Percentiles rank a stretch among this genome's conserved stretches.
Conservation (phyloP, 2,888 invertebrate species). For the Allophyes oxyacanthae region DNA sequence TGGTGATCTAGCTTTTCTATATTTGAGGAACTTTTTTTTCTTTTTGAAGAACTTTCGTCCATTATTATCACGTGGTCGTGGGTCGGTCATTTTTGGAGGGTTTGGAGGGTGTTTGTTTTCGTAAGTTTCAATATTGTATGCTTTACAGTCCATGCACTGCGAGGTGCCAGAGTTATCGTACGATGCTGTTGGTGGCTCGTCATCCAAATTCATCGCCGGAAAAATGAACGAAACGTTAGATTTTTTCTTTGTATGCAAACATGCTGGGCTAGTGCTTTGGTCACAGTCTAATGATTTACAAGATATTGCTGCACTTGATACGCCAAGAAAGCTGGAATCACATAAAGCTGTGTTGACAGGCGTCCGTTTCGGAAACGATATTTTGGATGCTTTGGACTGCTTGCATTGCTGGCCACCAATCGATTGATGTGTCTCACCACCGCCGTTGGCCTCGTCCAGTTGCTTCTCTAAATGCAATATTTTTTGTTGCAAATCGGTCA, state of each 20-base stretch:
- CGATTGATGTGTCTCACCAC: no score
- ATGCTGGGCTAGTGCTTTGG: conserved; percentile 12
- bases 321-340: conserved; percentile 6
- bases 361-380: conserved; percentile 1
- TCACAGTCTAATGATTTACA: conserved; percentile 32
- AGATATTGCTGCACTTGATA: conserved; percentile 15
- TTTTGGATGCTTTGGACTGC: background rate
- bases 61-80: conserved; percentile 20
- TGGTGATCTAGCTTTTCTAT: conserved; percentile 59
- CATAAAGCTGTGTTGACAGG: conserved; percentile 11
- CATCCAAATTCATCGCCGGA: background rate
- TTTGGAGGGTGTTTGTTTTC: background rate
- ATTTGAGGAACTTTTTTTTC: conserved; percentile 56
- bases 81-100: conserved; percentile 12
- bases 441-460: conserved; percentile 56
- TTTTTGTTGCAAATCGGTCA: conserved; percentile 81
- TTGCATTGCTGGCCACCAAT: background rate
- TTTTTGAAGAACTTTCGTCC: conserved; percentile 53
- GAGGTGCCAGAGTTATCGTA: background rate
- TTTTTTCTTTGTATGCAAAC: conserved; percentile 17
- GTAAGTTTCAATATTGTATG: background rate
- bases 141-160: background rate
- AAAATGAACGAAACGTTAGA: conserved; percentile 43
- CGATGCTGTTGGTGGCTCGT: background rate
- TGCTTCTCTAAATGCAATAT: conserved; percentile 75